Evolutionary conservation across 2,797 vertebrate species (phyloP).

Genomic region (Glossophaga mutica): DNA sequence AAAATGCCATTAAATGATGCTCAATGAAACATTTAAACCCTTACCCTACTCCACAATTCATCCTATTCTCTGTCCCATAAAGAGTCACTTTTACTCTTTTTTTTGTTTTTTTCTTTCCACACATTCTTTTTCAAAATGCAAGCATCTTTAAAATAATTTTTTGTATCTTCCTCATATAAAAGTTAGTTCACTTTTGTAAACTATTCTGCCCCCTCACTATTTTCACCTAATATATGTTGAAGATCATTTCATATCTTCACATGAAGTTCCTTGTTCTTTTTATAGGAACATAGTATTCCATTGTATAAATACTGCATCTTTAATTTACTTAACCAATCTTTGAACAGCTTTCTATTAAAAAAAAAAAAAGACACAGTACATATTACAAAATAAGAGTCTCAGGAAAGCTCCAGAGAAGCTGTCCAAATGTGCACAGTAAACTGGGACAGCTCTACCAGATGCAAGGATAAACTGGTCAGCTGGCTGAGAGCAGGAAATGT

Average conservation of each 20-base stretch:
- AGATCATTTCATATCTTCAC: not conserved
- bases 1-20: not conserved
- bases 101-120: not conserved
- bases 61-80: not conserved
- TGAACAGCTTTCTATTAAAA: not conserved
- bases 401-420: not conserved
- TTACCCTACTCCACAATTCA: not conserved
- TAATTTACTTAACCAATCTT: not conserved
- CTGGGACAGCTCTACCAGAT: not conserved
- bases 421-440: not conserved
- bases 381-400: not conserved
- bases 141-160: not conserved
- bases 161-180: not conserved
- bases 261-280: not conserved
- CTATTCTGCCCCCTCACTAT: not conserved
- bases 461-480: not conserved
- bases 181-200: not conserved
- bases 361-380: not conserved
- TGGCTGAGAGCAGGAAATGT: not conserved
- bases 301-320: not conserved
- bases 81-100: not conserved
- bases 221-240: not conserved
- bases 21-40: not conserved
- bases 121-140: not conserved
- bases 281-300: rapidly evolving